Percentiles rank a stretch among this genome's conserved stretches.
Evolutionary conservation across 2,888 invertebrate genomes (phyloP).

Genomic region (Colletes collaris): DNA sequence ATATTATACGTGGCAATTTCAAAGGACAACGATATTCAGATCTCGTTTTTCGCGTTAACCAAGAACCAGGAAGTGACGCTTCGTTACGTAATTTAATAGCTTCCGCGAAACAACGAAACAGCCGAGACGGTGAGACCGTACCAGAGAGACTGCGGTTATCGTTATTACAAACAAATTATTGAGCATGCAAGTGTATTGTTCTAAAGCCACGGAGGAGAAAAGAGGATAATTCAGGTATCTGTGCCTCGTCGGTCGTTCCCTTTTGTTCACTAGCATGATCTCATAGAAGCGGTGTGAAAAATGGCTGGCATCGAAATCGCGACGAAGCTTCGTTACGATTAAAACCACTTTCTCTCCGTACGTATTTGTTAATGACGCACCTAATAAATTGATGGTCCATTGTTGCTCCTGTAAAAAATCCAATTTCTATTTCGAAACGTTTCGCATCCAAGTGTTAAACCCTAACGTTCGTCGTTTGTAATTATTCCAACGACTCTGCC

Average conservation of each 20-base stretch:
- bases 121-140: slow-evolving; percentile 47
- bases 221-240: slow-evolving; percentile 38
- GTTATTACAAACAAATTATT: slow-evolving; percentile 60
- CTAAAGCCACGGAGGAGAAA: slow-evolving; percentile 33
- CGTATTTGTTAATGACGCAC: slow-evolving; percentile 20
- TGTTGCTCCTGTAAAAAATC: neutral
- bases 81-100: slow-evolving; percentile 68
- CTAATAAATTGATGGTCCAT: slow-evolving; percentile 22
- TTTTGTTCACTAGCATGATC: slow-evolving; percentile 15
- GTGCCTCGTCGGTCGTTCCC: slow-evolving; percentile 5
- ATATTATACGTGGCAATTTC: neutral
- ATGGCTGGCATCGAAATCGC: slow-evolving; percentile 26
- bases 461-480: neutral
- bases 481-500: neutral
- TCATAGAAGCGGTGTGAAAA: slow-evolving; percentile 36
- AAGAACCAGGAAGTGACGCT: slow-evolving; percentile 68
- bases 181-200: slow-evolving; percentile 44
- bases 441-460: neutral
- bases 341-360: slow-evolving; percentile 37
- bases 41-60: slow-evolving; percentile 47
- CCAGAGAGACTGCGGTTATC: slow-evolving; percentile 53
- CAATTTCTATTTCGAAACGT: neutral
- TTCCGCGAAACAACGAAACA: slow-evolving; percentile 68
- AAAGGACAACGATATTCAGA: slow-evolving; percentile 19
- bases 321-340: slow-evolving; percentile 18